A percentile compares a stretch with the other conserved stretches of the same genome.
These are phyloP conservation scores for Halichoerus grypus DNA, from an alignment of 2,113 vertebrate species.

Conservation along the genomic window DNA sequence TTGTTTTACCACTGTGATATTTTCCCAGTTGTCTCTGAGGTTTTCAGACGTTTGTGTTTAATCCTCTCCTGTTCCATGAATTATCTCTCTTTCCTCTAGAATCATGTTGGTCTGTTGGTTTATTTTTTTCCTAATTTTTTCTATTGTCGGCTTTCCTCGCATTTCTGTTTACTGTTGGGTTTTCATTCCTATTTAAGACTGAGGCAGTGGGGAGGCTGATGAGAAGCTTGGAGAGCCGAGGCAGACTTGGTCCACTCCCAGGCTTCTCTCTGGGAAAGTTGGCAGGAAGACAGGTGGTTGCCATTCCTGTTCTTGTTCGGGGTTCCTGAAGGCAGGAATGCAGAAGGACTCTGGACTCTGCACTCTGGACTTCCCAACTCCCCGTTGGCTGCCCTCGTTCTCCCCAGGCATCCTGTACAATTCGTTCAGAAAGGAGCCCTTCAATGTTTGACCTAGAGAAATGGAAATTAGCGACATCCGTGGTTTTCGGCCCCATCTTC, in stretches of 20 bases:
- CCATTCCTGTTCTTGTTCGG: background rate
- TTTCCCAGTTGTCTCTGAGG: background rate
- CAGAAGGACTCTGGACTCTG: background rate
- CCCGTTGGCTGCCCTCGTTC: background rate
- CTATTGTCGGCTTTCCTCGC: background rate
- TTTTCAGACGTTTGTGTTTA: constrained; percentile 41
- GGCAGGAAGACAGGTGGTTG: background rate
- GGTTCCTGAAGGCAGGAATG: background rate
- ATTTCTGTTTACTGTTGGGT: background rate
- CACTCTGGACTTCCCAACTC: background rate
- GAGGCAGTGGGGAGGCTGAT: background rate
- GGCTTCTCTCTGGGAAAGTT: background rate
- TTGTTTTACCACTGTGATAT: constrained; percentile 8
- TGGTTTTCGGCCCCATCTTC: background rate
- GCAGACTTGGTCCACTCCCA: background rate
- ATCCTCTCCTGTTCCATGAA: background rate
- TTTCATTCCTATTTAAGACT: constrained; percentile 26
- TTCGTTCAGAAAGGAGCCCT: background rate
- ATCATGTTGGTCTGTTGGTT: background rate
- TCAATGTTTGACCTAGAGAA: background rate
- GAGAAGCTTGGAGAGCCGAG: background rate
- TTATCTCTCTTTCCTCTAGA: constrained; percentile 21
- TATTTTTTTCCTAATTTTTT: background rate
- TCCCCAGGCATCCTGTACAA: background rate
- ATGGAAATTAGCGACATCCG: background rate